Base-by-base conservation (phyloP, 1,140 invertebrate species). In the Drosophila kepulauana region DNA sequence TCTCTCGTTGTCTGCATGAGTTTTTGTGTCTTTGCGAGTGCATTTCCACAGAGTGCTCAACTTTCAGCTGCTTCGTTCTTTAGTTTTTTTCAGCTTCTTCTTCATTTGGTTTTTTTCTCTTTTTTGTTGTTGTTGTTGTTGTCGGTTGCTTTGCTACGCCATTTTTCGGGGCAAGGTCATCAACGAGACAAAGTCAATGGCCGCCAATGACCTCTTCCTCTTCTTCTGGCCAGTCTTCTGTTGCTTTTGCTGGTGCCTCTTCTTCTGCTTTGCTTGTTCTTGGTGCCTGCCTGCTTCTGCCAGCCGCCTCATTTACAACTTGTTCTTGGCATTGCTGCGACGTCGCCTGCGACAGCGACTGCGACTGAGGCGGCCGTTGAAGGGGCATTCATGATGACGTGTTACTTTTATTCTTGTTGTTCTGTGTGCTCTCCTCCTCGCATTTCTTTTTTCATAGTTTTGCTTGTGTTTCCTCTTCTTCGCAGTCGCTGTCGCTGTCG, bases 141-240 rank as follows among this genome's bases (percentile, higher is more conserved):
- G 75, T 46, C 46, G 56, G 75, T 46, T 46, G 59, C 58, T 74
- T 84, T 82, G 76, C 73, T 76, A 82, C 77, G 88, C 78, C 85
- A 91, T 91, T 92, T 92, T 92, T 91, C 87, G 91, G 91, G 91
- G 91, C 91, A 92, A 92, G 91, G 91, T 92, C 91, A 92, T 87
- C 81, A 81, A 63, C 79, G 82, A 91, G 91, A 92, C 87, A 89
- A 89, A 92, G 91, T 92, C 91, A 92, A 91, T 86, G 91, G 52
- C 87, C 91, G 91, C 87, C 80, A 89, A 82, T 92, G 88, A 92
- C 91, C 91, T 91, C 91, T 91, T 81, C 84, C 91, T 91, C 91
- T 91, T 81, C 84, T 81, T 63, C 72, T 78, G 57, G 49, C 75
- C 46, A 67, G 43, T 74, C 56, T 70, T 69, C 66, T 35, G 1